phyloP scores from a whole-genome alignment of 2,113 vertebrate species.

The Urocitellus parryii region DNA sequence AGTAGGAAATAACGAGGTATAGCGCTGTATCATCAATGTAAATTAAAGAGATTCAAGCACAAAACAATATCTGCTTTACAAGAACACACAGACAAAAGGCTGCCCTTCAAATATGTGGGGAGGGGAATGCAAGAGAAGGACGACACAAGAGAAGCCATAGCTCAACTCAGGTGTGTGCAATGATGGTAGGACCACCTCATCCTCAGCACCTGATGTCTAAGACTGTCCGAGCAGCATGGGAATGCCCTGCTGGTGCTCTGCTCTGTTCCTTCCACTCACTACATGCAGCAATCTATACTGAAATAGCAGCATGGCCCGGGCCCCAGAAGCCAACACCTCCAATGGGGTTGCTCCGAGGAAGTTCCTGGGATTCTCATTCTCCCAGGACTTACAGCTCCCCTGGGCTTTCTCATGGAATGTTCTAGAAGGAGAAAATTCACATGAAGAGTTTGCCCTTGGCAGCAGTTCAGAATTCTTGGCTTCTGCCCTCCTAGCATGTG shows the following conservation, averaged over 20 bases:
- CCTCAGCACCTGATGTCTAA: background rate
- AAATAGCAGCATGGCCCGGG: background rate
- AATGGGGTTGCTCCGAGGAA: background rate
- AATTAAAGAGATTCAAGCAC: background rate
- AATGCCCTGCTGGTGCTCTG: rapidly evolving
- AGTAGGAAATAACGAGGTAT: background rate
- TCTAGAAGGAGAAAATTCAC: background rate
- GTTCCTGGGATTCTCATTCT: background rate
- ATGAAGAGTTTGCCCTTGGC: background rate
- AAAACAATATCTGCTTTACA: background rate
- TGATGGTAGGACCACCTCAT: background rate
- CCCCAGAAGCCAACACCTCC: background rate
- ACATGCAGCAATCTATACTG: background rate
- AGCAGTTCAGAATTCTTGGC: background rate
- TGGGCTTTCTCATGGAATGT: background rate
- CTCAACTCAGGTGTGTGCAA: background rate
- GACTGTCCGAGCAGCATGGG: background rate
- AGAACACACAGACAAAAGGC: background rate
- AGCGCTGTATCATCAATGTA: background rate
- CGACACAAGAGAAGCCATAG: background rate
- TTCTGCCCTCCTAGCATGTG: background rate
- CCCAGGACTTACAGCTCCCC: too few species aligned
- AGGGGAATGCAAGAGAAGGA: background rate
- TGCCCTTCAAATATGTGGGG: background rate
- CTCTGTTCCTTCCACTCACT: background rate